A percentile compares a stretch with the other conserved stretches of the same genome.
Evolutionary conservation across 2,888 invertebrate species (phyloP).

Genomic region (Agrotis clavis): DNA sequence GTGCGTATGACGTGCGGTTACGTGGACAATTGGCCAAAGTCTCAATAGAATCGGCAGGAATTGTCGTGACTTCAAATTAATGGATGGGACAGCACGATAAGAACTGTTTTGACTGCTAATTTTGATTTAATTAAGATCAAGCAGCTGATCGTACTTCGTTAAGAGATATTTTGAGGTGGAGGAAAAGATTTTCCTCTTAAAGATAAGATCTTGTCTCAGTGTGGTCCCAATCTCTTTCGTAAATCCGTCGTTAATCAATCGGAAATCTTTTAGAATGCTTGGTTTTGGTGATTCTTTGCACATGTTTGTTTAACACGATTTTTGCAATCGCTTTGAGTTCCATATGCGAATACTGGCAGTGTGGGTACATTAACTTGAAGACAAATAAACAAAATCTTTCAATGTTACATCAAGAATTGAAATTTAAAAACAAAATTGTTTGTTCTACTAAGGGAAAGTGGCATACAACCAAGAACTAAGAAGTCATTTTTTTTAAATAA

Average conservation of each 20-base stretch:
- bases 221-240: conserved; percentile 18
- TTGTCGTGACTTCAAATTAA: conserved; percentile 28
- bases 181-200: conserved; percentile 15
- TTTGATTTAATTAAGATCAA: conserved; percentile 53
- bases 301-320: background rate
- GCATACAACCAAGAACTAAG: background rate
- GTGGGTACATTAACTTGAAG: background rate
- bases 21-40: too few species aligned
- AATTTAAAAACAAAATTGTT: too few species aligned
- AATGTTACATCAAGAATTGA: too few species aligned
- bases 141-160: conserved; percentile 14
- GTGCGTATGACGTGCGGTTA: too few species aligned
- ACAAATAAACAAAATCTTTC: too few species aligned
- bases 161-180: background rate
- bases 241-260: conserved; percentile 32
- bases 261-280: conserved; percentile 15
- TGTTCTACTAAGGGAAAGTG: background rate
- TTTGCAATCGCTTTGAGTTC: background rate
- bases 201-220: conserved; percentile 25
- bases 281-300: background rate
- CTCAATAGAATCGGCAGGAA: conserved; percentile 8
- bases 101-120: conserved; percentile 39
- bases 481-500: background rate
- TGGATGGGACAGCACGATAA: conserved; percentile 26
- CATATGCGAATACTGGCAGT: background rate